A percentile compares a stretch with the other conserved stretches of the same genome.
Conservation (phyloP, 2,888 invertebrate genomes). For the Ligdia adustata region DNA sequence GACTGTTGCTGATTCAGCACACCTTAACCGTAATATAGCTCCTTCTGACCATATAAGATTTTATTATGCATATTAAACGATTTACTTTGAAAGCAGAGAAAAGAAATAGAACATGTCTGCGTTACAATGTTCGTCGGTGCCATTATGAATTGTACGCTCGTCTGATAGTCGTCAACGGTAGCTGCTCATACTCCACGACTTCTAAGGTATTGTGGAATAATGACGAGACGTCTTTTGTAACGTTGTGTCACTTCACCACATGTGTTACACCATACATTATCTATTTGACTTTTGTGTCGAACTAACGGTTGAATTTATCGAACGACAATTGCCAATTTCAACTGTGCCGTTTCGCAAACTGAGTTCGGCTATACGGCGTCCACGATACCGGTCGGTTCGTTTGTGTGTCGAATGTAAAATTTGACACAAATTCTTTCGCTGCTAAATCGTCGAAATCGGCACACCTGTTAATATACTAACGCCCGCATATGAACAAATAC, state of each 20-base stretch:
- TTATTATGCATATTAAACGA: conserved; percentile 20
- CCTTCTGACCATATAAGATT: conserved; percentile 16
- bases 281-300: conserved; percentile 29
- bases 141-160: conserved; percentile 33
- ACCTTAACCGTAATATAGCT: background rate
- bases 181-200: conserved; percentile 38
- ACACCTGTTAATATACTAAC: conserved; percentile 30
- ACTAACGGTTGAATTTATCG: conserved; percentile 21
- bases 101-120: conserved; percentile 31
- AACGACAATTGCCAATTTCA: conserved; percentile 24
- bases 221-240: conserved; percentile 33
- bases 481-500: conserved; percentile 26
- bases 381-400: conserved; percentile 13
- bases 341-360: conserved; percentile 19
- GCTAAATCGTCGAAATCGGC: conserved; percentile 22
- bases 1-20: conserved; percentile 5
- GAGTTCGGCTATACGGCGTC: conserved; percentile 1
- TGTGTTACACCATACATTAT: conserved; percentile 34
- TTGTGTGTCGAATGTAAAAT: conserved; percentile 27
- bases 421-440: conserved; percentile 34
- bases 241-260: conserved; percentile 27
- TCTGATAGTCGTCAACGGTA: conserved; percentile 31
- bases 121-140: conserved; percentile 23
- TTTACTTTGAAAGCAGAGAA: conserved; percentile 22
- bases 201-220: conserved; percentile 42